Percentiles rank a stretch among this genome's conserved stretches.
phyloP scores from a whole-genome alignment of 1,140 invertebrate species.

The Nephila pilipes region DNA sequence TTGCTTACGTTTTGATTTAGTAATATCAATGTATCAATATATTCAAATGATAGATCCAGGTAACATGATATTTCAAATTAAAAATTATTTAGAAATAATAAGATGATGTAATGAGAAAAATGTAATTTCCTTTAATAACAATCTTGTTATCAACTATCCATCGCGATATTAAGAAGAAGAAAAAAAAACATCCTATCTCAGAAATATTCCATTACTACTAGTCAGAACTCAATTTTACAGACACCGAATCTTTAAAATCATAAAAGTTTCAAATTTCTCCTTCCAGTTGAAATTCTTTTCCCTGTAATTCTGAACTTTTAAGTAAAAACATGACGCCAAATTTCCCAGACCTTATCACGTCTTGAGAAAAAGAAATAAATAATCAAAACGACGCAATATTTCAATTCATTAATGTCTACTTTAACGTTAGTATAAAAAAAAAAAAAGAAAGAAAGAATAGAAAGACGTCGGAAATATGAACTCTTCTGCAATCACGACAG shows the following conservation, averaged over 20 bases:
- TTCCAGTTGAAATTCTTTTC: neutral
- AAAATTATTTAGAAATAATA: too few species aligned
- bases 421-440: too few species aligned
- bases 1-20: too few species aligned
- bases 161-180: too few species aligned
- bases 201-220: neutral
- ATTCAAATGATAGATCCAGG: too few species aligned
- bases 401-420: slow-evolving; percentile 52
- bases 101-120: too few species aligned
- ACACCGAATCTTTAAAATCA: neutral
- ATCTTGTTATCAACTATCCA: too few species aligned
- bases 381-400: neutral
- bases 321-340: neutral
- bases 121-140: too few species aligned
- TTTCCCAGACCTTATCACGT: neutral
- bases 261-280: neutral
- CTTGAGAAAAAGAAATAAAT: slow-evolving; percentile 4
- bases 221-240: neutral
- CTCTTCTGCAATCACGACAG: neutral
- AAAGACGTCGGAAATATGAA: slow-evolving; percentile 34
- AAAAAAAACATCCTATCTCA: neutral
- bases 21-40: too few species aligned
- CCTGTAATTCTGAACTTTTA: neutral
- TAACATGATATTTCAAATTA: too few species aligned
- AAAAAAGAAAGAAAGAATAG: too few species aligned